Conservation (phyloP, 1,140 invertebrate genomes). For the Bombus polaris region DNA sequence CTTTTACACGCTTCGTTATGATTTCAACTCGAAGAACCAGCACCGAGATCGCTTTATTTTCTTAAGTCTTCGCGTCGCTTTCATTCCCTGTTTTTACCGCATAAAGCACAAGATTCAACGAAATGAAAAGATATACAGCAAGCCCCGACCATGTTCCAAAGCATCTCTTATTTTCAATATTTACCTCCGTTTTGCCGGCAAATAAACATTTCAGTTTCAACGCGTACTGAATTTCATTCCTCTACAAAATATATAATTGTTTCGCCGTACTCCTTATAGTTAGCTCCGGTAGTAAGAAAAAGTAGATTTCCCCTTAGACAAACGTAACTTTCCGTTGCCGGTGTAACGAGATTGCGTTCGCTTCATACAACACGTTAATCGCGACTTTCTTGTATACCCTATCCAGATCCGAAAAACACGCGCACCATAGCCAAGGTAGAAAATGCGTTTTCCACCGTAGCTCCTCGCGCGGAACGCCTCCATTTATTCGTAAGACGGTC, state of each 20-base stretch:
- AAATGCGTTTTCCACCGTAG: neutral
- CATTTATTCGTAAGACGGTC: conserved; percentile 52
- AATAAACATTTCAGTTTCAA: neutral
- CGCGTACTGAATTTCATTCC: neutral
- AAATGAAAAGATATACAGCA: conserved; percentile 33
- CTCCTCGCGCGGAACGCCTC: neutral
- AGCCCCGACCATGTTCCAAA: neutral
- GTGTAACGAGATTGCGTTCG: neutral
- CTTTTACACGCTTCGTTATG: conserved; percentile 62
- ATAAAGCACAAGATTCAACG: conserved; percentile 31
- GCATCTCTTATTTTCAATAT: neutral
- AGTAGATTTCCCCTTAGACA: neutral
- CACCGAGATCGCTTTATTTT: conserved; percentile 34
- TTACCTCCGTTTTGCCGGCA: neutral
- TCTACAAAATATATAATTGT: neutral
- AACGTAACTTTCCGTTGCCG: neutral
- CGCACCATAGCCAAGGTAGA: neutral
- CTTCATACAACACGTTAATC: neutral
- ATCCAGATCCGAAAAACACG: neutral
- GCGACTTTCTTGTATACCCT: neutral
- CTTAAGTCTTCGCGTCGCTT: conserved; percentile 29
- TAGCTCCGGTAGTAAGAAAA: neutral
- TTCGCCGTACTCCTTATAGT: neutral
- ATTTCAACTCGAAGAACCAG: conserved; percentile 36
- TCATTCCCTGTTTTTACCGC: conserved; percentile 42